These are phyloP conservation scores for Podotricha telesiphe DNA, from an alignment of 2,888 invertebrate genomes.

Conservation along the genomic window DNA sequence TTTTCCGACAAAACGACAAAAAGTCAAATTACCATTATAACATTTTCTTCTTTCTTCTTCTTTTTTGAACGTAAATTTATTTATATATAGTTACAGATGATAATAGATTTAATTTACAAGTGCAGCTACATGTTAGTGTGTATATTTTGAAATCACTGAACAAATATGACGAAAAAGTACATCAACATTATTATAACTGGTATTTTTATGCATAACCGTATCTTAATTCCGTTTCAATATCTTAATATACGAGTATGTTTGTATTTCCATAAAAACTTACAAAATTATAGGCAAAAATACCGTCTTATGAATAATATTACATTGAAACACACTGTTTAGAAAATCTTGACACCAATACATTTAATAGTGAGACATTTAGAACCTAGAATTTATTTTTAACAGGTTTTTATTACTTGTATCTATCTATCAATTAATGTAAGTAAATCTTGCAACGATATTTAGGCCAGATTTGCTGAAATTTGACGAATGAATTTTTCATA, in stretches of 20 bases:
- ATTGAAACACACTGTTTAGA: neutral
- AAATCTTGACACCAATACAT: conserved; percentile 17
- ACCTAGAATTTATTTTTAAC: neutral
- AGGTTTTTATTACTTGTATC: neutral
- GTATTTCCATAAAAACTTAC: conserved; percentile 11
- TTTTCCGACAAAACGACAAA: no score
- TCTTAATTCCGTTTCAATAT: conserved; percentile 9
- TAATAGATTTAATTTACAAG: neutral
- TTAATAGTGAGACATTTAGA: conserved; percentile 1
- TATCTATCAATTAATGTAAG: neutral
- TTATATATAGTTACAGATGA: no score
- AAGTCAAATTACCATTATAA: no score
- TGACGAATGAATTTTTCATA: no score
- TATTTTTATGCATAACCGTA: conserved; percentile 9
- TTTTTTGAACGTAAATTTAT: no score
- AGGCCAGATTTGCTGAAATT: no score
- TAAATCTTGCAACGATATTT: neutral
- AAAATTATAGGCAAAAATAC: conserved; percentile 15
- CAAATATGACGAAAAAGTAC: conserved; percentile 20
- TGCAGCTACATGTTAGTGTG: neutral
- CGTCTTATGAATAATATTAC: neutral
- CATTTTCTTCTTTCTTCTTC: no score
- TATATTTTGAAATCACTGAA: conserved; percentile 14
- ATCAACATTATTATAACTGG: neutral
- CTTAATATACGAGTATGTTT: conserved; percentile 2